Evolutionary conservation across 2,888 invertebrate species (phyloP).

Genomic region (Platycheirus albimanus): DNA sequence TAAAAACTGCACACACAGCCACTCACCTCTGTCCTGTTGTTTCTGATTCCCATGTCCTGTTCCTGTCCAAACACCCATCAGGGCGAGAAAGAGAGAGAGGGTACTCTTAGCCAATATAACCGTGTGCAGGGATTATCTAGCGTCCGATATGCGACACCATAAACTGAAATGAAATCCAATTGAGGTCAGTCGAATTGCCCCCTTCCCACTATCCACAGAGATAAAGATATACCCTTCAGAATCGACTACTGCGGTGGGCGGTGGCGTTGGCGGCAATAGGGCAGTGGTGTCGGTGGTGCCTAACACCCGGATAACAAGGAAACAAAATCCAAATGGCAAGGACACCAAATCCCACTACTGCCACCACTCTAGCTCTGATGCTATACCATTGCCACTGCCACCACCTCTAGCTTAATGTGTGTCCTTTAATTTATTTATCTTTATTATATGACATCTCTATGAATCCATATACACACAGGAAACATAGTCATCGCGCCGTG

Average conservation of each 20-base stretch:
- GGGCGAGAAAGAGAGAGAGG: slow-evolving; percentile 1
- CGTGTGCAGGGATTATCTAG: slow-evolving; percentile 63
- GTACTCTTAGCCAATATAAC: slow-evolving; percentile 43
- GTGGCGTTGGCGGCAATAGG: too few relatives aligned
- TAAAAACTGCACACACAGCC: slow-evolving; percentile 40
- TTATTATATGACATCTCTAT: slow-evolving; percentile 55
- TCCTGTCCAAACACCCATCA: slow-evolving; percentile 7
- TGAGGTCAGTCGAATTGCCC: slow-evolving; percentile 67
- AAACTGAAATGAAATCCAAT: slow-evolving; percentile 73
- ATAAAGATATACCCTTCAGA: background rate
- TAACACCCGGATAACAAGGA: slow-evolving; percentile 54
- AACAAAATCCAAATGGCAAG: slow-evolving; percentile 63
- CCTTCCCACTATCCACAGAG: slow-evolving; percentile 24
- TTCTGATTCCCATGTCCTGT: slow-evolving; percentile 28
- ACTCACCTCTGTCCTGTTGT: slow-evolving; percentile 32
- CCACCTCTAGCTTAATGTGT: slow-evolving; percentile 64
- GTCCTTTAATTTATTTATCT: slow-evolving; percentile 73
- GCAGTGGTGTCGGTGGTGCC: background rate
- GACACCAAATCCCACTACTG: slow-evolving; percentile 12
- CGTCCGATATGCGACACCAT: slow-evolving; percentile 69
- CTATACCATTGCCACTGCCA: too few relatives aligned
- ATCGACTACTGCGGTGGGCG: too few relatives aligned
- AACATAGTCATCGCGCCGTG: slow-evolving; percentile 11
- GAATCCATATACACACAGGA: slow-evolving; percentile 20
- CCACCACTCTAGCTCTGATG: too few relatives aligned